Conservation (phyloP, 2,113 vertebrate species). For the Bambusicola thoracicus region DNA sequence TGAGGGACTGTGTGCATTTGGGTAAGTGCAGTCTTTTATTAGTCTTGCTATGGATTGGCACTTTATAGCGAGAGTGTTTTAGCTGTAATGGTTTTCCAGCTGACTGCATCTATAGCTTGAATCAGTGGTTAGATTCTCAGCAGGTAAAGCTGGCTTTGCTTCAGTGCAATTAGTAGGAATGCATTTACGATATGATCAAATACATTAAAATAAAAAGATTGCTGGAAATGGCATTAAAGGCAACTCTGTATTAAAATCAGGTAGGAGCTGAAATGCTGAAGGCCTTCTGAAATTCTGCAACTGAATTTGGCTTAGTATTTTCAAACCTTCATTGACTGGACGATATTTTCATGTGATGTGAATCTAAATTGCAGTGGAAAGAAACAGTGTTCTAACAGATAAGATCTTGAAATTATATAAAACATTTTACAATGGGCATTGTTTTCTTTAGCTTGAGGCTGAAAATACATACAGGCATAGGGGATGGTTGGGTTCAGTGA, state of each 20-base stretch:
- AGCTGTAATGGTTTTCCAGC: constrained; percentile 10
- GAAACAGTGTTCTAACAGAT: background rate
- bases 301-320: background rate
- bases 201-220: background rate
- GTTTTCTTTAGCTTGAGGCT: background rate
- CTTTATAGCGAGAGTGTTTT: background rate
- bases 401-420: background rate
- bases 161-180: background rate
- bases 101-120: background rate
- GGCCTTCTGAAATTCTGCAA: background rate
- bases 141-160: background rate
- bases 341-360: background rate
- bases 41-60: background rate
- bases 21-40: background rate
- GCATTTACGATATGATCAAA: background rate
- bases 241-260: background rate
- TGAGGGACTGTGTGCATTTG: background rate
- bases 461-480: background rate
- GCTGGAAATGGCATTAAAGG: background rate
- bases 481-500: background rate
- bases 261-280: background rate
- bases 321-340: background rate
- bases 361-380: background rate
- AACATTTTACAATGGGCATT: background rate
- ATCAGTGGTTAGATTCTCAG: background rate